Base-by-base conservation (phyloP, 2,113 vertebrate genomes). In the Oreochromis tanganicae region DNA sequence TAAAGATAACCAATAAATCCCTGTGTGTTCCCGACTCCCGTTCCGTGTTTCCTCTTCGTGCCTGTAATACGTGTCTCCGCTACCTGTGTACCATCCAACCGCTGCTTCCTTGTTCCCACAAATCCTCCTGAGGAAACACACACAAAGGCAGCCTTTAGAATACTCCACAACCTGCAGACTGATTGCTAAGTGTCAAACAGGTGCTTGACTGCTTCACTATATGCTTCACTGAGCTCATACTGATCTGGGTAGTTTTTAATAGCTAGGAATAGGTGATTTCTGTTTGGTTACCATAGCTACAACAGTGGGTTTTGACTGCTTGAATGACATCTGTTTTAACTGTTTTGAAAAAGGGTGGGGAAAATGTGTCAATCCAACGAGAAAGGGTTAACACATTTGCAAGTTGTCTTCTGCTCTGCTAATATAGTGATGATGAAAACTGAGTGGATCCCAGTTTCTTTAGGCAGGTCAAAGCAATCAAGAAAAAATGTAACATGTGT, bases 401-500 rank as follows among this genome's bases (percentile, higher is more conserved):
- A 34, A 11, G 5, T 27, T 27, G 27, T 27, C 27, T 27, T 27
- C 27, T 27, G 27, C 27, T 27, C 27, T 27, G 27, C 27, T 27
- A 27, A 27, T 27, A 27, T 27, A 27, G 27, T 27, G 27, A 27
- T 4, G 27, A 27, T 27, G 4, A 66, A 38, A 66, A 66, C 6
- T 36, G 19, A 66, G 34, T 13, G 61, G 61, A 66, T 38, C 17
- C 2, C 34, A 66, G 32, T 66, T 66, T n/a, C 6, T 66, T 38
- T 38, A 38, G 61, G 10, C 17, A 38, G 4, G 34, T 38, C 17
- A 38, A 66, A 66, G 61, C 32, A 66, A 66, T 36, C 32, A 36
- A 66, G 61, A 36, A 66, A 66, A 66, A 66, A 17, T 66, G 17
- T 66, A 66, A 66, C 17, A 4, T 66, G 61, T 66, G 17, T 36